Conservation (phyloP, 2,797 vertebrate species). For the Sebastes variabilis region DNA sequence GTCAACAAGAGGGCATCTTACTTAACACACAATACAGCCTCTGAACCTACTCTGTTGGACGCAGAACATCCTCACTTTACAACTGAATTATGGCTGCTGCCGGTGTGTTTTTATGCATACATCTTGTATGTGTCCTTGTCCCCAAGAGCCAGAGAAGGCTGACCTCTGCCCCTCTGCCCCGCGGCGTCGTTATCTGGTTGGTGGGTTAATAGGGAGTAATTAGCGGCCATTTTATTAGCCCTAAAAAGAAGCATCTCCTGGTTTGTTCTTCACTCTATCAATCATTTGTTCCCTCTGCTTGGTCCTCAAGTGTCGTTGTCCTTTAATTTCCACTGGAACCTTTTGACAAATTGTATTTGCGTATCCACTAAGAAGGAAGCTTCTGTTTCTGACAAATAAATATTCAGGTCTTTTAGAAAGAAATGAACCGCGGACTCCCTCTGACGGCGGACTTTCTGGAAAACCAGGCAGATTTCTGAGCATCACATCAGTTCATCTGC, state of each 20-base stretch:
- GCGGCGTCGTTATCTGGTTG: slow-evolving; percentile 2
- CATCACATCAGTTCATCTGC: not conserved
- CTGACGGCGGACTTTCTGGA: not conserved
- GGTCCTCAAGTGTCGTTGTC: not conserved
- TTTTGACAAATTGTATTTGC: not conserved
- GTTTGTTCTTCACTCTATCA: not conserved
- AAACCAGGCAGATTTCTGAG: not conserved
- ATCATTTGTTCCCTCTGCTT: not conserved
- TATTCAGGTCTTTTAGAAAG: not conserved
- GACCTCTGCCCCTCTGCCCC: slow-evolving; percentile 29
- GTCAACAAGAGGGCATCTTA: slow-evolving; percentile 56
- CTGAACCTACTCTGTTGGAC: slow-evolving; percentile 12
- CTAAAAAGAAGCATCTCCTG: slow-evolving; percentile 27
- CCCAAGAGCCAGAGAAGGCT: not conserved
- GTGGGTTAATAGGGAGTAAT: slow-evolving; percentile 25
- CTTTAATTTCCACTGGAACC: not conserved
- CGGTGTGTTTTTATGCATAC: not conserved
- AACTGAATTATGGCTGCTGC: slow-evolving; percentile 16
- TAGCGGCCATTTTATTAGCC: slow-evolving; percentile 26
- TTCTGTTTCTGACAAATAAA: not conserved
- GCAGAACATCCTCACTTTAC: slow-evolving; percentile 27
- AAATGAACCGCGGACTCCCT: not conserved
- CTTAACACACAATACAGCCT: slow-evolving; percentile 21
- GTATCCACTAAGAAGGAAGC: not conserved
- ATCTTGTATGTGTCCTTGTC: slow-evolving; percentile 14